These are phyloP conservation scores for Dendropsophus ebraccatus DNA, from an alignment of 2,113 vertebrate species.

Conservation along the genomic window DNA sequence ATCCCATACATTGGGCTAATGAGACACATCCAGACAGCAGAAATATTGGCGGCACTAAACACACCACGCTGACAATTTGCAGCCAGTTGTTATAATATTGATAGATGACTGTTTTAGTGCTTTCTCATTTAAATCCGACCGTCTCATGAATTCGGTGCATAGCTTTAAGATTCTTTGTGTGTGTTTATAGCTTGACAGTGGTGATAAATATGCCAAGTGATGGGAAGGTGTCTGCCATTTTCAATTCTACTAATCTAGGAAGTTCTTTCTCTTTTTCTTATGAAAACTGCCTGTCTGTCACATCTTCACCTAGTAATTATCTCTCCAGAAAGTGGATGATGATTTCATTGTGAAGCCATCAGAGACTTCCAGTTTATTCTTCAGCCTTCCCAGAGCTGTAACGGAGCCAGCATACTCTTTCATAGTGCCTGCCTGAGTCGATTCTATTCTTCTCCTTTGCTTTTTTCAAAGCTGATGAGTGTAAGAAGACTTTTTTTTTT, in stretches of 20 bases:
- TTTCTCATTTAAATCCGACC: conserved; percentile 42
- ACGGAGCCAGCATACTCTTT: conserved; percentile 47
- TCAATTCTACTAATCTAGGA: background rate
- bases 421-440: conserved; percentile 23
- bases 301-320: background rate
- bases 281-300: conserved; percentile 50
- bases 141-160: conserved; percentile 40
- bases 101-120: conserved; percentile 48
- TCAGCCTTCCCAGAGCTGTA: conserved; percentile 32
- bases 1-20: background rate
- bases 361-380: conserved; percentile 50
- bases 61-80: conserved; percentile 35
- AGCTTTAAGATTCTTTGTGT: conserved; percentile 36
- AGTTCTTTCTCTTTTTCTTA: conserved; percentile 15
- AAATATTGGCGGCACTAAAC: background rate
- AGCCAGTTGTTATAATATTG: conserved; percentile 45
- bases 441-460: conserved; percentile 23
- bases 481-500: conserved; percentile 46
- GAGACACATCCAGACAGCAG: conserved; percentile 3
- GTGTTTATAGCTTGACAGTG: conserved; percentile 20
- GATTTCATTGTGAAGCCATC: conserved; percentile 54
- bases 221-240: conserved; percentile 14
- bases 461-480: conserved; percentile 57
- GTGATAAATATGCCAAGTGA: conserved; percentile 23
- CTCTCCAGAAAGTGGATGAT: conserved; percentile 38